Percentiles rank a stretch among this genome's conserved stretches.
Evolutionary conservation across 2,888 invertebrate genomes (phyloP).

Genomic region (Orthonevra nobilis): DNA sequence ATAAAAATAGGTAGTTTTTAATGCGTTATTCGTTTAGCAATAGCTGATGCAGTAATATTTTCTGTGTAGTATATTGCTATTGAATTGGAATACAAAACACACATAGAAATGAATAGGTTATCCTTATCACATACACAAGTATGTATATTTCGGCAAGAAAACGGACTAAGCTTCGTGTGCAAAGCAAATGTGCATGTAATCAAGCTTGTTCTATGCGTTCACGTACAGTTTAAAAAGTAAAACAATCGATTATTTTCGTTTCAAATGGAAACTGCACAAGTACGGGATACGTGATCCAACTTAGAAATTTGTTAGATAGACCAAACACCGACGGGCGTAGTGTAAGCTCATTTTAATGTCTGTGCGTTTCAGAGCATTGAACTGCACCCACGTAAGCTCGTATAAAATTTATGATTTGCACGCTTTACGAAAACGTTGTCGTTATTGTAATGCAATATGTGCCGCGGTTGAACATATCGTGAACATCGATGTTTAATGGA

Average conservation of each 20-base stretch:
- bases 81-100: too few species aligned
- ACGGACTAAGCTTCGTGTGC: too few species aligned
- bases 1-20: too few species aligned
- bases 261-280: slow-evolving; percentile 24
- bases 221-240: slow-evolving; percentile 9
- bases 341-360: slow-evolving; percentile 39
- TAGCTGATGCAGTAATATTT: too few species aligned
- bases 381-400: slow-evolving; percentile 42
- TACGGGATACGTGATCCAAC: slow-evolving; percentile 45
- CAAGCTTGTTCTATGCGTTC: not conserved
- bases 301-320: slow-evolving; percentile 18
- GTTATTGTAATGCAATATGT: slow-evolving; percentile 26
- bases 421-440: slow-evolving; percentile 30
- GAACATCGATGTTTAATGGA: slow-evolving; percentile 12
- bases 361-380: slow-evolving; percentile 31
- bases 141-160: too few species aligned
- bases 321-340: slow-evolving; percentile 10
- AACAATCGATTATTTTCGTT: slow-evolving; percentile 29
- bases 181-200: too few species aligned
- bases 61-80: too few species aligned
- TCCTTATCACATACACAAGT: too few species aligned
- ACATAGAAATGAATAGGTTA: too few species aligned
- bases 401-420: slow-evolving; percentile 50
- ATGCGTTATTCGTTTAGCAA: too few species aligned
- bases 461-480: not conserved